Base-by-base conservation (phyloP, 2,797 vertebrate genomes). In the Ficedula albicollis region DNA sequence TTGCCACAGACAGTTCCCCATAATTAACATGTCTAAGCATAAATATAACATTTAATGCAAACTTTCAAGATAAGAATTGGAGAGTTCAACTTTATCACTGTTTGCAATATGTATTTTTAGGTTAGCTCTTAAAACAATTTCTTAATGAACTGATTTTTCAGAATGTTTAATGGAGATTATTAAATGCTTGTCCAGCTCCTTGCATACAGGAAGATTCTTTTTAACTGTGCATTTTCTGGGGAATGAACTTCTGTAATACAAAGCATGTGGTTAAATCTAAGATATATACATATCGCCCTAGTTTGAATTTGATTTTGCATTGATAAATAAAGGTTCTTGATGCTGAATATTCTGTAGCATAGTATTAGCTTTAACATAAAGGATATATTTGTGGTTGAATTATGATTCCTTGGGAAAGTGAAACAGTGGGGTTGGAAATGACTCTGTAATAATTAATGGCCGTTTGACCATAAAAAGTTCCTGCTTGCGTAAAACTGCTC, bases 391-490 rank as follows among this genome's bases (percentile, higher is more conserved):
- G 58, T 73, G 89, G 89, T 15, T 87, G 78, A 95, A 74, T 58
- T 70, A 80, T 48, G 60, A 84, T 84, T 80, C 66, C 62, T 66
- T 72, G 79, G 58, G 88, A 89, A 78, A 96, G 68, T 52, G 72
- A 78, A 91, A 89, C 52, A 46, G 81, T 64, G 62, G 92, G 20
- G 51, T 49, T 96, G 88, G 56, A 93, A 96, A 93, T 46, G 72
- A 89, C 41, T 74, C 44, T 70, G 60, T 73, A 90, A 67, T 87
- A 93, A 93, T 94, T 93, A 93, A 93, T 92, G 79, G 62, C 23
- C 64, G 69, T 75, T 96, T 95, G 81, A 87, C 51, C 59, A 85
- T 84, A 74, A 94, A 95, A 96, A 87, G 69, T 84, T 94, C 76
- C 66, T 91, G 87, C 63, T 78, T 93, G 72, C 15, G 1, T 78